Base-by-base conservation (phyloP, 2,797 vertebrate species). In the Sparidentex hasta region DNA sequence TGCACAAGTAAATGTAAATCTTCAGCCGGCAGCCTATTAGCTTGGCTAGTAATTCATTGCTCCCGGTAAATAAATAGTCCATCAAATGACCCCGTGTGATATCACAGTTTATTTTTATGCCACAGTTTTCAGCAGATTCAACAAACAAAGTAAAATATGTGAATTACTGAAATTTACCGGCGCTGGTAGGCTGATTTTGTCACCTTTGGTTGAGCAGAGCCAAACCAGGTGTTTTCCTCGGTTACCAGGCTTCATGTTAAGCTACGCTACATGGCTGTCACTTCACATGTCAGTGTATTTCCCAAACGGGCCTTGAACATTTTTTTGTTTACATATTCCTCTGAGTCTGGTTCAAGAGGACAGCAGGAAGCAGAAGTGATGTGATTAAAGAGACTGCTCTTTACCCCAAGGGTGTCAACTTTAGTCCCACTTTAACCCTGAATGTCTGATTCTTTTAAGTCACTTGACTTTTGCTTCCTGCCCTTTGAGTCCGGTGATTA, bases 381-480 rank as follows among this genome's bases (percentile, higher is more conserved):
- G 66, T 80, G 65, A 87, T 80, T 75, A 71, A 80, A 77, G 67
- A 54, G 57, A 46, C 29, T 1, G 16, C 62, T 64, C 52, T 65
- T 70, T 57, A 55, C 29, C 80, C 50, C 1, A 16, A 71, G 61
- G 76, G 46, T 29, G 33, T 66, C 11, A 8, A 20, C 56, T 59
- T 79, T 16, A 68, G 48, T 21, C 27, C 21, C 46, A 79, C 65
- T 83, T 63, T 84, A 65, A 87, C 81, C 65, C 23, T 1, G 5
- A 55, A 59, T 51, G 83, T 80, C 71, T 4, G 41, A 62, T 52
- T 65, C 69, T 71, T 81, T 83, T 66, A 76, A 50, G 48, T 84
- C 74, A 78, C 62, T 80, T 67, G 50, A 82, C 75, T 62, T 21
- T 23, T 46, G 13, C 0, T 11, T 47, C 51, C 59, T 55, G 41